A percentile compares a stretch with the other conserved stretches of the same genome.
Evolutionary conservation across 2,888 invertebrate genomes (phyloP).

Genomic region (Fragum sueziense): DNA sequence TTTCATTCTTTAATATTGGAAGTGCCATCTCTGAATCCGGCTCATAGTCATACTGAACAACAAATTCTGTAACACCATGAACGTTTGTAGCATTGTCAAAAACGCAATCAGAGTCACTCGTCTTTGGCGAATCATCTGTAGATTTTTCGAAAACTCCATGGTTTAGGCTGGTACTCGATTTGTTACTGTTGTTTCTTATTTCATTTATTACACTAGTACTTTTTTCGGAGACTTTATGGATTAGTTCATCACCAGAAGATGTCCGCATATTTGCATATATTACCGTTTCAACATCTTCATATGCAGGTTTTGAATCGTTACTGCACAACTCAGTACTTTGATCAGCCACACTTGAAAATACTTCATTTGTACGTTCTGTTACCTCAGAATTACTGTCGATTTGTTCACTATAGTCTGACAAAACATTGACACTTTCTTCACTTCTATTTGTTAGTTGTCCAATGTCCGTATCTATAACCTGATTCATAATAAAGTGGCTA

Average conservation of each 20-base stretch:
- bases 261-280: background rate
- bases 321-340: too few species aligned
- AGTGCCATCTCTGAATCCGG: constrained; percentile 96
- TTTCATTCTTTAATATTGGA: constrained; percentile 94
- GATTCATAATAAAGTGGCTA: constrained; percentile 32
- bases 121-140: background rate
- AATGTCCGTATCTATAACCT: constrained; percentile 25
- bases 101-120: background rate
- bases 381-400: background rate
- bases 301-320: background rate
- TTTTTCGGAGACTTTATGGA: too few species aligned
- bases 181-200: background rate
- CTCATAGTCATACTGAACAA: constrained; percentile 97
- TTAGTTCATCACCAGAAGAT: background rate
- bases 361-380: background rate
- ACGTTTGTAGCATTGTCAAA: constrained; percentile 21
- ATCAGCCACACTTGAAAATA: background rate
- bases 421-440: background rate
- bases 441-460: constrained; percentile 7
- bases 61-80: constrained; percentile 79
- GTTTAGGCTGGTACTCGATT: background rate
- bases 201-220: background rate
- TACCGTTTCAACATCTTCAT: background rate
- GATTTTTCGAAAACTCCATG: background rate
- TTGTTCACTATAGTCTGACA: background rate